Base-by-base conservation (phyloP, 2,113 vertebrate genomes). In the Lichenostomus cassidix region DNA sequence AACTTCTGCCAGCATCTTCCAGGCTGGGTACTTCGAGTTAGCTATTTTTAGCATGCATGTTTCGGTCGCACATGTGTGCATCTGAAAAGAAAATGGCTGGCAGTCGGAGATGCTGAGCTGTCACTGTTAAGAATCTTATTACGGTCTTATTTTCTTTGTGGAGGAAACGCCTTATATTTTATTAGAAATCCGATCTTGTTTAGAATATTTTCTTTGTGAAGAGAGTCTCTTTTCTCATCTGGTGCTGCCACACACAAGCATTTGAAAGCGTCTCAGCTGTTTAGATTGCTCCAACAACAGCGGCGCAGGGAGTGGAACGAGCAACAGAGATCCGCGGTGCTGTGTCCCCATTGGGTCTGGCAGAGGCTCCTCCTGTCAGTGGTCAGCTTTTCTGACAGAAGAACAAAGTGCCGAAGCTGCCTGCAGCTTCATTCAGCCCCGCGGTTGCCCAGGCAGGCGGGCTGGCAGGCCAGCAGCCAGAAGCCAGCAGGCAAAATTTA, bases 401-500 rank as follows among this genome's bases (percentile, higher is more conserved):
- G 97, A 97, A 98, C 97, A 98, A 97, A 98, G 98, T 97, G 98
- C 96, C 96, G 96, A 96, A 93, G 97, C 98, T 98, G 97, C 98
- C 98, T 97, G 98, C 96, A 93, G 98, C 97, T 98, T 87, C 96
- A 98, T 98, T 98, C 97, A 98, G 96, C 90, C 3, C 42, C 22
- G 64, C 74, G 13, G 95, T 97, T 97, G 96, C 97, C 97, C 97
- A 84, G 97, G 97, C 98, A 96, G 96, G 92, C 97, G 84, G 96
- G 95, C 97, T 19, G 96, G 94, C 97, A 98, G 97, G 98, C 97
- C 97, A 96, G 93, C 97, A 98, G 98, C 98, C 98, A 98, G 98
- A 97, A 98, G 98, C 95, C 98, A 98, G 98, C 98, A 98, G 98
- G 98, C 98, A 98, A 97, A 98, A 97, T 98, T 97, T 89, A 97